These are phyloP conservation scores for Heliothis subflexa DNA, from an alignment of 1,140 invertebrate genomes.

Conservation along the genomic window DNA sequence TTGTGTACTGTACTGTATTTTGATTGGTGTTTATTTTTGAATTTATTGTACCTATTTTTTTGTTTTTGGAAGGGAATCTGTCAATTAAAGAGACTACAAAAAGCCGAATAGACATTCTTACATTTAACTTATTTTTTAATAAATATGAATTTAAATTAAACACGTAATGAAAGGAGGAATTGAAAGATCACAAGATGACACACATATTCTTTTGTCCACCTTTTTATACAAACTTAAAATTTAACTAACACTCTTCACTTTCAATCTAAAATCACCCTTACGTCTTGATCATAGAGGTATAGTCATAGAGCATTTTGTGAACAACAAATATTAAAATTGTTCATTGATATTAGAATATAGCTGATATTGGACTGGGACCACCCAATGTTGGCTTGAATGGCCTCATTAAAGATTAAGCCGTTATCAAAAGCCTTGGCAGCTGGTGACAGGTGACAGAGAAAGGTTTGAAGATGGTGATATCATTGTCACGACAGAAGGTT, in stretches of 20 bases:
- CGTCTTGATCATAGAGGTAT: not conserved
- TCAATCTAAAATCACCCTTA: constrained; percentile 6
- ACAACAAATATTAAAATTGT: not conserved
- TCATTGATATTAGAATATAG: constrained; percentile 41
- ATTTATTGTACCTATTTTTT: not conserved
- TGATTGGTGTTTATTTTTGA: not conserved
- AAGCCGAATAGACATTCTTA: not conserved
- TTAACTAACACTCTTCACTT: not conserved
- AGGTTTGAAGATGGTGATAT: not conserved
- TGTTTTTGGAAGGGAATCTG: not conserved
- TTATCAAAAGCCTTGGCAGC: constrained; percentile 56
- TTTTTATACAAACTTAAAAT: not conserved
- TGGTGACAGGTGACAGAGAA: constrained; percentile 56
- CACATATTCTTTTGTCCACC: constrained; percentile 60
- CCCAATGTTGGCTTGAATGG: constrained; percentile 63
- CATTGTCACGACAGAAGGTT: too few species aligned
- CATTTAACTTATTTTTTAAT: too few species aligned
- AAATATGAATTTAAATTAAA: not conserved
- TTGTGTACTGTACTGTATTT: not conserved
- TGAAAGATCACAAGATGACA: constrained; percentile 57
- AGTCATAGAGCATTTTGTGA: not conserved
- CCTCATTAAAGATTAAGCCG: constrained; percentile 61
- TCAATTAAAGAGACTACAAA: not conserved
- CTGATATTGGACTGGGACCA: constrained; percentile 62
- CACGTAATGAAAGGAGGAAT: not conserved